Evolutionary conservation across 2,888 invertebrate species (phyloP), one percentile per base, ranked within the genome.

Genomic region (Chymomyza caudatula): DNA sequence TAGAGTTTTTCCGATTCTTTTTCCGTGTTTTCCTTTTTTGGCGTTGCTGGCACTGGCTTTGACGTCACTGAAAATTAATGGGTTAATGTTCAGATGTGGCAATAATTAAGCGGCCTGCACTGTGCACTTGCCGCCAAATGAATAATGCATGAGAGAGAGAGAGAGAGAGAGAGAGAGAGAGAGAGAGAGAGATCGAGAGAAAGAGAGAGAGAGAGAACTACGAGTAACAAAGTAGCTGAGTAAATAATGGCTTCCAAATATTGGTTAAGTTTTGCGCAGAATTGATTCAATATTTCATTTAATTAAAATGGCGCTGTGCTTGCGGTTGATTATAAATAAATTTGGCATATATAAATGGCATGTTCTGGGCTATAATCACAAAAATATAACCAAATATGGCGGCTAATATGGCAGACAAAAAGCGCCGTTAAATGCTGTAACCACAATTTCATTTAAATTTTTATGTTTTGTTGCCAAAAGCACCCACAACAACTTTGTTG

Each of bases 41-140:
- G 69, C 67, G 72, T 71, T 81, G 80, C 79, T 82, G 74, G 70
- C 67, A 72, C 74, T 81, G 80, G 73, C 83, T 85, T 81, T 81
- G 80, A 81, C 80, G 85, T 85, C 80, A 85, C 79, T 80, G 83
- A 84, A 37, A 83, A 83, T 85, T 85, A 83, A 85, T 83, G 82
- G 84, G 81, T 85, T 83, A 85, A 85, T 85, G 76, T 76, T 37
- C 29, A 37, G 78, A 74, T 58, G 77, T 76, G 53, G 65, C 63
- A 83, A 78, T 83, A 83, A 83, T 83, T 83, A 85, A 85, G 86
- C 78, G 78, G 81, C 81, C 78, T 82, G 85, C 4, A 11, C 8
- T 3, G 25, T 25, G 29, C 29, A 11, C 11, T 37, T 37, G 29
- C 29, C 11, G 29, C 29, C 29, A 37, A 8, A 37, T 37, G 8